A percentile compares a stretch with the other conserved stretches of the same genome.
Conservation (phyloP, 2,113 vertebrate species). For the Pseudorhombus dupliciocellatus region DNA sequence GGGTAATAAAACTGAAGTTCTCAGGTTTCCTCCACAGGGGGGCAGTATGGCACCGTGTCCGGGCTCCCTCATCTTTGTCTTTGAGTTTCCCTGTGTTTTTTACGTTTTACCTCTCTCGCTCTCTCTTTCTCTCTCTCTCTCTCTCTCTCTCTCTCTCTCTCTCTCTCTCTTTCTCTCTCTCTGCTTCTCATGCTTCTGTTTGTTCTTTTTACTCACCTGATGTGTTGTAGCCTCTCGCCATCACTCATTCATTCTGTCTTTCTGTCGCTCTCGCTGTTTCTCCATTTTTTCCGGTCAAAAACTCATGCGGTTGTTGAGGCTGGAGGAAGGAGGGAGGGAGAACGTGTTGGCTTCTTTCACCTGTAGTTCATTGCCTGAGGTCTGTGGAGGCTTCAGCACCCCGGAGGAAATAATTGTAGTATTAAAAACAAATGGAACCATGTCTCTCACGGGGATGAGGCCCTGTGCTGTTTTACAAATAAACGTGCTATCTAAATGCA, state of each 20-base stretch:
- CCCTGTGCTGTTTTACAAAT: slow-evolving; percentile 32
- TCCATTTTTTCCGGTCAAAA: slow-evolving; percentile 12
- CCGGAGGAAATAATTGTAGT: slow-evolving; percentile 37
- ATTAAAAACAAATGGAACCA: slow-evolving; percentile 49
- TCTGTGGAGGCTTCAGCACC: slow-evolving; percentile 33
- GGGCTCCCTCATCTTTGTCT: slow-evolving; percentile 3
- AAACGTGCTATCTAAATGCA: slow-evolving; percentile 37
- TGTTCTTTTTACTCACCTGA: slow-evolving; percentile 26
- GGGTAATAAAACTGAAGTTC: slow-evolving; percentile 26
- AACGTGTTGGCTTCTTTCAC: background rate
- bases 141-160: no score
- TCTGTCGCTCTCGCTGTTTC: slow-evolving; percentile 14
- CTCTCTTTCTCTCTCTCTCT: slow-evolving; percentile 1
- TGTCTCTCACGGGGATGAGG: slow-evolving; percentile 36
- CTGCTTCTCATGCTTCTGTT: slow-evolving; percentile 14
- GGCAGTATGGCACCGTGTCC: slow-evolving; percentile 67
- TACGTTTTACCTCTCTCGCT: background rate
- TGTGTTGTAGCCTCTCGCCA: slow-evolving; percentile 26
- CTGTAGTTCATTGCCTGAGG: slow-evolving; percentile 10
- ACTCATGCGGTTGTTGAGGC: slow-evolving; percentile 11
- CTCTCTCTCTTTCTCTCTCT: background rate
- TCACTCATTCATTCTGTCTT: slow-evolving; percentile 22
- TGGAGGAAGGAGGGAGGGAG: slow-evolving; percentile 14
- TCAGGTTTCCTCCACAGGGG: slow-evolving; percentile 58
- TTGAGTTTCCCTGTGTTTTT: slow-evolving; percentile 17